Evolutionary conservation across 2,888 invertebrate species (phyloP).

Genomic region (Drosophila birchii): DNA sequence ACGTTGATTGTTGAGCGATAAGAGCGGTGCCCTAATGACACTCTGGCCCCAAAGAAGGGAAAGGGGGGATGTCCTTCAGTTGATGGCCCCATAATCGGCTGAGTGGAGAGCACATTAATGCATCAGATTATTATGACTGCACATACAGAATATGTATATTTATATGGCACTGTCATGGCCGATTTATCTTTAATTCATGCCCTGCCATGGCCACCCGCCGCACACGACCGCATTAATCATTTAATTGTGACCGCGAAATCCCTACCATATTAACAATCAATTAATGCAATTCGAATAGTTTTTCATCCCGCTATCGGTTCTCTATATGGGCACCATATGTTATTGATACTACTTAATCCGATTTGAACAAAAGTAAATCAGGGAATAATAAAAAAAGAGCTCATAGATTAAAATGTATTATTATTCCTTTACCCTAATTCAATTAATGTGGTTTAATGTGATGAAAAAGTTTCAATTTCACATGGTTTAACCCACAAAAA

Average conservation of each 20-base stretch:
- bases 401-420: constrained; percentile 1
- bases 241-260: constrained; percentile 68
- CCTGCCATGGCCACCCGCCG: neutral
- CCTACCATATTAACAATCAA: constrained; percentile 72
- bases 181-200: constrained; percentile 17
- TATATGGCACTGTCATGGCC: neutral
- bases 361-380: constrained; percentile 15
- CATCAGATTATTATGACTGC: constrained; percentile 20
- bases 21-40: constrained; percentile 49
- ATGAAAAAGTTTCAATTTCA: neutral
- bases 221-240: constrained; percentile 66
- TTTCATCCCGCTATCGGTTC: constrained; percentile 9
- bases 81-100: constrained; percentile 33
- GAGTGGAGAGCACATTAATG: constrained; percentile 34
- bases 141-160: neutral
- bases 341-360: constrained; percentile 39
- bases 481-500: neutral
- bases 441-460: constrained; percentile 5
- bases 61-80: constrained; percentile 31
- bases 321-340: constrained; percentile 25
- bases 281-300: constrained; percentile 60
- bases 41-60: constrained; percentile 11
- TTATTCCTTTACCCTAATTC: neutral
- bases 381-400: neutral
- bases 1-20: constrained; percentile 69